Conservation (phyloP, 23 tunicate genomes). For the Trididemnum miniatum region DNA sequence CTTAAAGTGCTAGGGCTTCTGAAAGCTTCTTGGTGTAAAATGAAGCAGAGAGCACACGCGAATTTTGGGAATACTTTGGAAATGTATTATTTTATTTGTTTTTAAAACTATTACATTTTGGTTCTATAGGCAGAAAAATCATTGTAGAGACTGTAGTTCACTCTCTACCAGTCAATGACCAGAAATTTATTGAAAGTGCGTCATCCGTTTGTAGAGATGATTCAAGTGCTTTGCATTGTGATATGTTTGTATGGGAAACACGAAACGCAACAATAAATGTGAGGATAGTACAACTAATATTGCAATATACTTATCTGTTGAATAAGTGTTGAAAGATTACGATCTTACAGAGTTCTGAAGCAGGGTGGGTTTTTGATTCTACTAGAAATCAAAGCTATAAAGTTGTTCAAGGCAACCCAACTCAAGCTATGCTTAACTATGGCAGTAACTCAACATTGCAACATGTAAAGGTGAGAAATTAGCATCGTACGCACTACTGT, state of each 20-base stretch:
- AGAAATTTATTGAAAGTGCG: background rate
- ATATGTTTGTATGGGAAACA: background rate
- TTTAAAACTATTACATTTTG: too few relatives aligned
- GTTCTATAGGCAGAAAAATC: background rate
- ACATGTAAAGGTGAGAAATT: background rate
- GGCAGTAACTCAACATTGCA: background rate
- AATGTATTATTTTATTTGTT: too few relatives aligned
- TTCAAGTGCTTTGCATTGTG: background rate
- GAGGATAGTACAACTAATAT: too few relatives aligned
- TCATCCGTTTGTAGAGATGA: background rate
- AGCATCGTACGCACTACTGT: background rate
- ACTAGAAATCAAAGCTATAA: background rate
- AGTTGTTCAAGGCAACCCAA: background rate
- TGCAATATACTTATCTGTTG: too few relatives aligned
- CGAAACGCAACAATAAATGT: background rate
- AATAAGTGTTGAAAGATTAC: too few relatives aligned
- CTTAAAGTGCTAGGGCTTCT: too few relatives aligned
- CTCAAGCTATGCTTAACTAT: background rate
- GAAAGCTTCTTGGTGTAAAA: too few relatives aligned
- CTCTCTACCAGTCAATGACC: background rate
- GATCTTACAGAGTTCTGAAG: background rate
- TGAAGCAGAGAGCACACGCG: too few relatives aligned
- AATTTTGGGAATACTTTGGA: too few relatives aligned
- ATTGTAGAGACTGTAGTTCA: conserved; percentile 28
- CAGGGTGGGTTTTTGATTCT: background rate